Percentiles rank a stretch among this genome's conserved stretches.
Evolutionary conservation across 1,140 invertebrate species (phyloP).

Genomic region (Drosophila chauvacae): DNA sequence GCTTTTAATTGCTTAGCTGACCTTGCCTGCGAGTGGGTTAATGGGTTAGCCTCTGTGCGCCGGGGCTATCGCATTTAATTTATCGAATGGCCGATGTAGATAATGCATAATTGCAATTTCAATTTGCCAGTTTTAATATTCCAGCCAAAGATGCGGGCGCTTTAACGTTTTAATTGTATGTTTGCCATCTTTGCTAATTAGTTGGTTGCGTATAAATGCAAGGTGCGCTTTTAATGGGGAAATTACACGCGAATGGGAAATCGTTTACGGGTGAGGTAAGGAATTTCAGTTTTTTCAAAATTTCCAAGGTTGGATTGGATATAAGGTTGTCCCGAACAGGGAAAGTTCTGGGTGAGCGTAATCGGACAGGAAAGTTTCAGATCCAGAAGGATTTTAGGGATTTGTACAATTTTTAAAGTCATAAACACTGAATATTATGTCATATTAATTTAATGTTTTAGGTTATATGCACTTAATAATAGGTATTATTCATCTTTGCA

Average conservation of each 20-base stretch:
- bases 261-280: neutral
- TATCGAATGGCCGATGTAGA: slow-evolving; percentile 41
- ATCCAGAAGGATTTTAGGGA: too few species aligned
- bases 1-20: slow-evolving; percentile 54
- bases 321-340: neutral
- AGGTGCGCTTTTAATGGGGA: slow-evolving; percentile 1
- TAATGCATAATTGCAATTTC: slow-evolving; percentile 50
- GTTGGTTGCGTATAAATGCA: slow-evolving; percentile 4
- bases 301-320: neutral
- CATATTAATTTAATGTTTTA: too few species aligned
- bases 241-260: neutral
- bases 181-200: slow-evolving; percentile 23
- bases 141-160: slow-evolving; percentile 31
- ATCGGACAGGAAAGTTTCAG: too few species aligned
- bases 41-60: slow-evolving; percentile 35
- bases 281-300: neutral
- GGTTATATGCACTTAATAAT: too few species aligned
- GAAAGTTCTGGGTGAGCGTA: too few species aligned
- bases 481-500: too few species aligned
- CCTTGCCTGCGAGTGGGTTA: slow-evolving; percentile 41
- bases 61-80: slow-evolving; percentile 42
- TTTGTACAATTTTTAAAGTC: too few species aligned
- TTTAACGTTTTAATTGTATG: slow-evolving; percentile 22
- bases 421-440: too few species aligned
- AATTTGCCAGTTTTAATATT: slow-evolving; percentile 39